phyloP scores from a whole-genome alignment of 2,888 invertebrate species.

The Parnassius orleans region DNA sequence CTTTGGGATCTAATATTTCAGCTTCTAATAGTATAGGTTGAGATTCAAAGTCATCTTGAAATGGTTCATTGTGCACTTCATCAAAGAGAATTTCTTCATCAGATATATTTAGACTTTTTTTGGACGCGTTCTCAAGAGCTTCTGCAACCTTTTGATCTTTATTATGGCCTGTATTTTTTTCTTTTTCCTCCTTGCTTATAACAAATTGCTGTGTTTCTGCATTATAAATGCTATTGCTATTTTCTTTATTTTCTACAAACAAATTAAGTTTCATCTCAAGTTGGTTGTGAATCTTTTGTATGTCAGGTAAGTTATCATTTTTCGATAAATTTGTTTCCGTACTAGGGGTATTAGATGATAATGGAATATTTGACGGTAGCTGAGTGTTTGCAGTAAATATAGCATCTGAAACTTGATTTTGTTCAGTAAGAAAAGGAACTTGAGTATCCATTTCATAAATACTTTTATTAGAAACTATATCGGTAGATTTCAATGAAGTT shows the following conservation, averaged over 20 bases:
- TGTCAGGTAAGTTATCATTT: conserved; percentile 44
- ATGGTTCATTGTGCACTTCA: conserved; percentile 48
- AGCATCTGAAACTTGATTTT: conserved; percentile 42
- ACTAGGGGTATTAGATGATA: conserved; percentile 27
- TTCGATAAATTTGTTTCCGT: conserved; percentile 38
- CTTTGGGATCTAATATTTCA: conserved; percentile 32
- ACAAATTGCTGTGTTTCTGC: conserved; percentile 35
- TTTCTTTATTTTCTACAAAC: conserved; percentile 48
- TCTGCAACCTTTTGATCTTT: conserved; percentile 11
- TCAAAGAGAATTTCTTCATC: conserved; percentile 61
- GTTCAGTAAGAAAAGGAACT: conserved; percentile 34
- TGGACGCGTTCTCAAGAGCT: conserved; percentile 28
- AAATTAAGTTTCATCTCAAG: conserved; percentile 53
- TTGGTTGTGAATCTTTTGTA: conserved; percentile 50
- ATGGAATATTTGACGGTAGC: conserved; percentile 28
- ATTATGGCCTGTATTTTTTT: not conserved
- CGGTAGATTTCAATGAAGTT: conserved; percentile 36
- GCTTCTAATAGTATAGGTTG: conserved; percentile 52
- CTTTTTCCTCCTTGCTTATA: conserved; percentile 9
- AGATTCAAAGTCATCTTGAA: conserved; percentile 52
- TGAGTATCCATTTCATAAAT: conserved; percentile 57
- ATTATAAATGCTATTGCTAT: conserved; percentile 42
- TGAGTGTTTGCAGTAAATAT: conserved; percentile 53
- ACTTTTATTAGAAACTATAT: conserved; percentile 28
- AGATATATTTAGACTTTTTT: conserved; percentile 42